Base-by-base conservation (phyloP, 30 jellyfish, hydroid and myxozoan genomes). In the Aurelia coerulea region DNA sequence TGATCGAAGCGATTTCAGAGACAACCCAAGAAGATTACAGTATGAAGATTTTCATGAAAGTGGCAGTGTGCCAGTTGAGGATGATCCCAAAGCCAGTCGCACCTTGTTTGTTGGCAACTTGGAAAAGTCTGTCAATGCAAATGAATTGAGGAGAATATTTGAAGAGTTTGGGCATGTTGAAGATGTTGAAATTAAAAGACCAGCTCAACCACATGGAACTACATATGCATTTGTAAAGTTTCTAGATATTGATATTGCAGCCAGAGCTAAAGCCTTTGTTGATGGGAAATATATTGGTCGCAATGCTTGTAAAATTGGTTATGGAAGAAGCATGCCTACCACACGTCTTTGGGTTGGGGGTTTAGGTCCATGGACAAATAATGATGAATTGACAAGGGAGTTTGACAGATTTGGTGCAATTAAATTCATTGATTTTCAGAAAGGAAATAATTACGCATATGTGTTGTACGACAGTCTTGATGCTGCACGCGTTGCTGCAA, bases 281-380 rank as follows among this genome's bases (percentile, higher is more conserved):
- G 90, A 67, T 69, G 97, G 97, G 34, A 90, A 90, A 58, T 89
- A 76, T 59, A 90, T 95, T 51, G 96, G 96, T 29, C 85, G 99
- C 18, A 89, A 92, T 42, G 86, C 88, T 12, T 90, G 96, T 67
- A 95, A 95, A 82, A 88, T 95, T 79, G 99, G 99, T 23, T 95
- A 95, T 81, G 99, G 99, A 3, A 91, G 92, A 79, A 95, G 97
- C 52, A 76, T 85, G 85, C 96, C 97, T 5, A 84, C 99, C 17
- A 89, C 97, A 17, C 83, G 99, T 46, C 65, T 95, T 58, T 95
- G 99, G 99, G 96, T 95, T 56, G 99, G 99, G 64, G 97, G 99
- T 10, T 77, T 95, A 16, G 99, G 99, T 62, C 94, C 88, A 1
- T 95, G 99, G 99, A 79, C 97, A 33, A 32, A 89, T 7, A 59